Conservation (phyloP, 2,113 vertebrate species). For the Centropus unirufus region DNA sequence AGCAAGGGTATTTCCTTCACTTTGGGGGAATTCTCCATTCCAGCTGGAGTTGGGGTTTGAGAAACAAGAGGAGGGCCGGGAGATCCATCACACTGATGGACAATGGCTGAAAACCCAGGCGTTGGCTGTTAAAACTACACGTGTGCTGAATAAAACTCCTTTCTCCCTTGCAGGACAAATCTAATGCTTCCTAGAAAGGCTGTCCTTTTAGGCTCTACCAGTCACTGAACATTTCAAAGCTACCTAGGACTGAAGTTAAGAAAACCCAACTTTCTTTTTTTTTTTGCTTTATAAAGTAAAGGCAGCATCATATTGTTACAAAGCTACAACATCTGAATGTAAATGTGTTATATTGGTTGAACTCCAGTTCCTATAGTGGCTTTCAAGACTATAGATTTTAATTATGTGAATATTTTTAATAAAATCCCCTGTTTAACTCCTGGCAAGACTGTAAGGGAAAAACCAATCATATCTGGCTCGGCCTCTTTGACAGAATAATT, state of each 20-base stretch:
- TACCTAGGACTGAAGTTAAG: background rate
- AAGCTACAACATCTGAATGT: background rate
- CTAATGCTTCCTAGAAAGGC: background rate
- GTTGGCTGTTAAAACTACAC: background rate
- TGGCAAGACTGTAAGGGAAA: constrained; percentile 57
- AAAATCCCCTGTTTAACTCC: constrained; percentile 43
- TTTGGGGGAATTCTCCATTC: background rate
- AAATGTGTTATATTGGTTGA: background rate
- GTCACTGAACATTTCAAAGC: background rate
- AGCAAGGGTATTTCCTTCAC: background rate
- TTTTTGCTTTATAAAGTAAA: background rate
- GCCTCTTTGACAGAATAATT: constrained; percentile 53
- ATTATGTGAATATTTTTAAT: constrained; percentile 64
- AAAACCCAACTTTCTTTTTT: fast-evolving
- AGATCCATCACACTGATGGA: constrained; percentile 13
- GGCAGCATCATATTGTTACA: background rate
- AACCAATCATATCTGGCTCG: constrained; percentile 54
- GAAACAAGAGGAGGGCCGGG: background rate
- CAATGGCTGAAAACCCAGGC: background rate
- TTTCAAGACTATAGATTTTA: constrained; percentile 40
- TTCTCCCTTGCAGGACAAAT: background rate
- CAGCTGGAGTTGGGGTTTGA: background rate
- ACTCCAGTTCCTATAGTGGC: background rate
- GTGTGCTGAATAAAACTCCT: background rate
- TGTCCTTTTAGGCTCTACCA: background rate